Evolutionary conservation across 2,888 invertebrate genomes (phyloP).

Genomic region (Mythimna ferrago): DNA sequence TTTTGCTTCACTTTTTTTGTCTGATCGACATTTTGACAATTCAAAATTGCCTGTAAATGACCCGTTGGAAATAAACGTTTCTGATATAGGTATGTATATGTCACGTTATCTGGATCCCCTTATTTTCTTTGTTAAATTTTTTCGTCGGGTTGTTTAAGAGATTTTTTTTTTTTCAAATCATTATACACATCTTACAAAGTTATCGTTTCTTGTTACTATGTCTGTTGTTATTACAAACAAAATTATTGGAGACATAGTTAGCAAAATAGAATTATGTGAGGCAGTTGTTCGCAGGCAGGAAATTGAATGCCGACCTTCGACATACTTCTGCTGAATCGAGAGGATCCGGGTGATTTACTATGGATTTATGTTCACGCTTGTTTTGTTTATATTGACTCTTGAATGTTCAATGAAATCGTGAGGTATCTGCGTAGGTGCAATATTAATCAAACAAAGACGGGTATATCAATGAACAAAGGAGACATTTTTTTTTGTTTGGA

Average conservation of each 20-base stretch:
- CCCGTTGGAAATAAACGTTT: no score
- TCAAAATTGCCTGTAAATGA: no score
- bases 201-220: not conserved
- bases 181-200: not conserved
- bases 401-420: not conserved
- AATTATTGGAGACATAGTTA: constrained; percentile 51
- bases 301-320: constrained; percentile 49
- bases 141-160: no score
- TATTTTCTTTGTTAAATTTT: not conserved
- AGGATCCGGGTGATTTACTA: constrained; percentile 32
- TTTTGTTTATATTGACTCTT: constrained; percentile 6
- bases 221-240: constrained; percentile 29
- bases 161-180: not conserved
- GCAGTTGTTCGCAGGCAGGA: constrained; percentile 57
- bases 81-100: no score
- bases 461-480: no score
- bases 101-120: not conserved
- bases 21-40: no score
- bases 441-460: no score
- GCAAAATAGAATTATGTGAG: constrained; percentile 53
- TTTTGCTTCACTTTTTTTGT: no score
- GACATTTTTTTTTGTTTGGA: no score
- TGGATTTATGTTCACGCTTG: constrained; percentile 30
- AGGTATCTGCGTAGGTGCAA: not conserved
- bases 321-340: constrained; percentile 25